Percentiles rank a stretch among this genome's conserved stretches.
phyloP scores from a whole-genome alignment of 2,113 vertebrate genomes.

The Lophius piscatorius region DNA sequence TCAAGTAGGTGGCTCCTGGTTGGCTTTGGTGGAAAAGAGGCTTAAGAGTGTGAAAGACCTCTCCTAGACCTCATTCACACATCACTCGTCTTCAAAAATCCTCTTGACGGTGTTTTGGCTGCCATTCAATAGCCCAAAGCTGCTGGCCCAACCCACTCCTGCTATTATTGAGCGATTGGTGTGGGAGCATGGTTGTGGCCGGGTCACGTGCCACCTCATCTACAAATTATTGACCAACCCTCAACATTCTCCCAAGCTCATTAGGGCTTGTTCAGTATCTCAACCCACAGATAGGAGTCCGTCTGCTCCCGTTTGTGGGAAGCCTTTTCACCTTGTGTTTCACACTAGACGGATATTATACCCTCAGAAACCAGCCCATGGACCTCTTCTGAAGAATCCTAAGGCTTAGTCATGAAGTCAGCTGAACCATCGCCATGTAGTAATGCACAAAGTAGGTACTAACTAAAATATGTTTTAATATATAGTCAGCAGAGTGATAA shows the following conservation, averaged over 20 bases:
- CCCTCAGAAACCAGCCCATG: not conserved
- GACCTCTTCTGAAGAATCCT: conserved; percentile 17
- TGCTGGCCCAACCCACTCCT: conserved; percentile 20
- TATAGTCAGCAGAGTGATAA: conserved; percentile 7
- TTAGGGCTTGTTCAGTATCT: conserved; percentile 39
- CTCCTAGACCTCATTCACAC: not conserved
- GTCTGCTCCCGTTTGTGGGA: conserved; percentile 27
- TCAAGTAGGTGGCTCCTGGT: too few species aligned
- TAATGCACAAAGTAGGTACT: conserved; percentile 16
- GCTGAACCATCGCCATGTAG: conserved; percentile 26
- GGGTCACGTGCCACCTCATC: conserved; percentile 41
- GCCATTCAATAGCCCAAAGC: conserved; percentile 35
- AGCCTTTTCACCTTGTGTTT: conserved; percentile 25
- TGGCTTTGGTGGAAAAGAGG: too few species aligned
- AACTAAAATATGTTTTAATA: conserved; percentile 10
- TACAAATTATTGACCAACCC: conserved; percentile 51
- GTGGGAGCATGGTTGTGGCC: conserved; percentile 30
- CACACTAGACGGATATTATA: conserved; percentile 14
- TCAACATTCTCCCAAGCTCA: conserved; percentile 46
- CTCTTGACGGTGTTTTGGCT: conserved; percentile 32
- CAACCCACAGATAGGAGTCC: conserved; percentile 2
- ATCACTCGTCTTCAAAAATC: conserved; percentile 7
- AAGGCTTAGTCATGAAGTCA: conserved; percentile 24
- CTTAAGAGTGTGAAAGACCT: not conserved
- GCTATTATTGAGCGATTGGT: conserved; percentile 61